phyloP scores from a whole-genome alignment of 1,140 invertebrate genomes.

The Temnothorax nylanderi region DNA sequence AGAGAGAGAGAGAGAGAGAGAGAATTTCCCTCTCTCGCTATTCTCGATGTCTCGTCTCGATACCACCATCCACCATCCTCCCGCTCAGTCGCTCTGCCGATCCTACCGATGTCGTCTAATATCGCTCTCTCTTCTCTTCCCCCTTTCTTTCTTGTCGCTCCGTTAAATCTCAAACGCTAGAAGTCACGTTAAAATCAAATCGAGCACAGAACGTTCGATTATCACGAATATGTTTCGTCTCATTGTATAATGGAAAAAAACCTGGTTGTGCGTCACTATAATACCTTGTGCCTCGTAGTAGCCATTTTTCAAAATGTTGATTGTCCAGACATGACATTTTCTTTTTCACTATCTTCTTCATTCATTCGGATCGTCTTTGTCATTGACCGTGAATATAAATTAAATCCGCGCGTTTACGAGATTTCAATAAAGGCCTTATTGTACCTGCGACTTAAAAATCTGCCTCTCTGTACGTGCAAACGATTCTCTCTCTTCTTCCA shows the following conservation, averaged over 20 bases:
- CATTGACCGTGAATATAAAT: not conserved
- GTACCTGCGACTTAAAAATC: not conserved
- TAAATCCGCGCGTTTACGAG: not conserved
- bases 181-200: not conserved
- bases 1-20: too few species aligned
- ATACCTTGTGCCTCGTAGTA: not conserved
- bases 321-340: not conserved
- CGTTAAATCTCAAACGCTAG: not conserved
- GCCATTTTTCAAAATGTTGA: not conserved
- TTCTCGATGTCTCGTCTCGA: too few species aligned
- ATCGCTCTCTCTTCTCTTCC: not conserved
- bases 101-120: not conserved
- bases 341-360: not conserved
- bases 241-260: not conserved
- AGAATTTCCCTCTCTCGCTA: not conserved
- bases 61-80: not conserved
- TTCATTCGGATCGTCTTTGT: not conserved
- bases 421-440: too few species aligned
- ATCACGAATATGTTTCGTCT: not conserved
- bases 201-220: not conserved
- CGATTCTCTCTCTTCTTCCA: conserved; percentile 12
- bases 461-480: not conserved
- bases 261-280: not conserved
- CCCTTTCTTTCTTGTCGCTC: not conserved
- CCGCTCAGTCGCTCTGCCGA: not conserved